These are phyloP conservation scores for Pollachius pollachius DNA, from an alignment of 2,113 vertebrate species.

Conservation along the genomic window DNA sequence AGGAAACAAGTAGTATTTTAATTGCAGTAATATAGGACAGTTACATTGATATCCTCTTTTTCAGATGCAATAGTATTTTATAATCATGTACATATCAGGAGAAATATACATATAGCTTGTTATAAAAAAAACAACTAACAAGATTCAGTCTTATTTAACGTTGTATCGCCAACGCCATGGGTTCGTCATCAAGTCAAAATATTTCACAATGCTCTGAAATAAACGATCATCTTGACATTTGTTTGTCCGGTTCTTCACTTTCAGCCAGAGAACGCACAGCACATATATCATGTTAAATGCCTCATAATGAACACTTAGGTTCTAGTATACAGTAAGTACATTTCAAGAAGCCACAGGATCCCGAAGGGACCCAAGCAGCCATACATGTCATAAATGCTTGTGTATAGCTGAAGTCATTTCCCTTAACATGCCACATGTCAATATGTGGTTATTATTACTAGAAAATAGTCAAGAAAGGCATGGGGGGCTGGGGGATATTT, in stretches of 20 bases:
- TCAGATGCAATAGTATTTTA: slow-evolving; percentile 62
- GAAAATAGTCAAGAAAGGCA: too few species aligned
- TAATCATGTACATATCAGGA: slow-evolving; percentile 59
- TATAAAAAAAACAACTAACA: slow-evolving; percentile 46
- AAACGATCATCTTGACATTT: slow-evolving; percentile 50
- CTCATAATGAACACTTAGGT: slow-evolving; percentile 57
- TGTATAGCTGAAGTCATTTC: slow-evolving; percentile 18
- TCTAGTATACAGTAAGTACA: slow-evolving; percentile 50
- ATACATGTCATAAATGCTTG: slow-evolving; percentile 33
- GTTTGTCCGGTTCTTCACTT: slow-evolving; percentile 45
- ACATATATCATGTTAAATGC: slow-evolving; percentile 60
- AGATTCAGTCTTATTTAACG: slow-evolving; percentile 37
- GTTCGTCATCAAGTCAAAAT: slow-evolving; percentile 41
- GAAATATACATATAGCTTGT: slow-evolving; percentile 59
- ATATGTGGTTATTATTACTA: not conserved
- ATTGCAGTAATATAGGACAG: slow-evolving; percentile 40
- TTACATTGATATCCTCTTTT: slow-evolving; percentile 50
- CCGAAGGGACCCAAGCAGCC: slow-evolving; percentile 46
- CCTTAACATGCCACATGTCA: slow-evolving; percentile 40
- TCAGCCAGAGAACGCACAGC: slow-evolving; percentile 60
- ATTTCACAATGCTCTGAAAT: slow-evolving; percentile 62
- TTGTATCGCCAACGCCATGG: slow-evolving; percentile 27
- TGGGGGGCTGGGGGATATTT: too few species aligned
- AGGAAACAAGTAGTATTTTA: slow-evolving; percentile 41
- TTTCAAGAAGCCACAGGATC: slow-evolving; percentile 49